Percentiles rank a stretch among this genome's conserved stretches.
Evolutionary conservation across 2,888 invertebrate genomes (phyloP).

Genomic region (Brachyptera putata): DNA sequence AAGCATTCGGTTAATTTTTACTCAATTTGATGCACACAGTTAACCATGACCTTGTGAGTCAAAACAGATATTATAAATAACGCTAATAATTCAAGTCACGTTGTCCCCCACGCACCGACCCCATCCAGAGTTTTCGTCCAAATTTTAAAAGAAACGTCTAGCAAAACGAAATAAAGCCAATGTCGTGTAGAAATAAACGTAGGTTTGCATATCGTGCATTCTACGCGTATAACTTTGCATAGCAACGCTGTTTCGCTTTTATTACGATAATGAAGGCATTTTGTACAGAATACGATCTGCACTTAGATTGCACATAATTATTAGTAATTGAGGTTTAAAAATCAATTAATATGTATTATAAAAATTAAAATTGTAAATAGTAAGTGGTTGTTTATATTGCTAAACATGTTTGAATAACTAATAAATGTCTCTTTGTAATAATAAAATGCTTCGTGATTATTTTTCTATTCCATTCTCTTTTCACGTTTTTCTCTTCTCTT

Average conservation of each 20-base stretch:
- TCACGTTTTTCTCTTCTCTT: no score
- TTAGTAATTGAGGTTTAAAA: constrained; percentile 20
- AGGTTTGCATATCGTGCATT: no score
- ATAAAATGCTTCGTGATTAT: no score
- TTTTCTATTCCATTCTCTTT: no score
- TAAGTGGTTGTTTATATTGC: constrained; percentile 34
- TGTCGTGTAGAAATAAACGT: no score
- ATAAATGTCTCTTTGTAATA: constrained; percentile 33
- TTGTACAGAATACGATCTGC: no score
- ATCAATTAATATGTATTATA: constrained; percentile 19
- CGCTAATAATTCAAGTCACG: no score
- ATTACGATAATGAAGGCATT: background rate
- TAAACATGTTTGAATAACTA: constrained; percentile 32
- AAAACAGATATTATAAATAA: no score
- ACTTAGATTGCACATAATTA: constrained; percentile 28
- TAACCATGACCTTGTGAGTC: background rate
- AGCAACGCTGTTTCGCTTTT: background rate
- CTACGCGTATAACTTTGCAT: constrained; percentile 2
- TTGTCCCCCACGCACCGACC: constrained; percentile 29
- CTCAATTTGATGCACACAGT: no score
- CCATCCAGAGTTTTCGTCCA: constrained; percentile 32
- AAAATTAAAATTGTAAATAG: constrained; percentile 30
- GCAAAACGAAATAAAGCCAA: constrained; percentile 4
- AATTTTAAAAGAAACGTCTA: constrained; percentile 11
- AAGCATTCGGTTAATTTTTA: no score